phyloP scores from a whole-genome alignment of 2,797 vertebrate species.

The Furcifer pardalis region DNA sequence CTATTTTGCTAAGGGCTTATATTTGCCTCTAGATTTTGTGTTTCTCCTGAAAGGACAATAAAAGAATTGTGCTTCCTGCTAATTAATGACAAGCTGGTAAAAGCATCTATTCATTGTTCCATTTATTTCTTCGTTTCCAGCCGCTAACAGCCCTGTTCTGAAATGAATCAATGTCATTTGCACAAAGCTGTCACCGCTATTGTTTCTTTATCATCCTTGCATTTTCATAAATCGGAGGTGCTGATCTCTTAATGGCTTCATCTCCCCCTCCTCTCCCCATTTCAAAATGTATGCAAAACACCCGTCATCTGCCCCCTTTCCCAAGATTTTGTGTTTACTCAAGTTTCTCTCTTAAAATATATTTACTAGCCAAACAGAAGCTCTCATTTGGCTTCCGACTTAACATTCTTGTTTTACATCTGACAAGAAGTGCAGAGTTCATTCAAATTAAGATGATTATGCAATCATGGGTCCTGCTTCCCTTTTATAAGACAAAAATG shows the following conservation, averaged over 20 bases:
- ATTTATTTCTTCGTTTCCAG: conserved; percentile 87
- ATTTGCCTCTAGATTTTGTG: conserved; percentile 85
- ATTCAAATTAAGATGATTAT: too few relatives aligned
- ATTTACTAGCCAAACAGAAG: conserved; percentile 71
- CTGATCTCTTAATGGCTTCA: conserved; percentile 89
- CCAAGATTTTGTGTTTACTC: conserved; percentile 80
- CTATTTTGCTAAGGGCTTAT: conserved; percentile 77
- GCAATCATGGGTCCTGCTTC: too few relatives aligned
- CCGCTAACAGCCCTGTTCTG: conserved; percentile 82
- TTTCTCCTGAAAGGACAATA: conserved; percentile 87
- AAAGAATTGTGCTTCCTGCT: conserved; percentile 87
- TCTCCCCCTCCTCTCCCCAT: conserved; percentile 64
- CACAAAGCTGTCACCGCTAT: conserved; percentile 84
- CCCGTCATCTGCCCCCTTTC: conserved; percentile 72
- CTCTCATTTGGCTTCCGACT: conserved; percentile 64
- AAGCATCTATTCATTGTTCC: conserved; percentile 85
- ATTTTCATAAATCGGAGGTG: conserved; percentile 95
- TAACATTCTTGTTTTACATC: conserved; percentile 73
- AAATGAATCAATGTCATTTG: conserved; percentile 87
- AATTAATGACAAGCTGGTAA: conserved; percentile 91
- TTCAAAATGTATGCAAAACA: conserved; percentile 78
- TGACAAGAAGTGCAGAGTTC: conserved; percentile 54
- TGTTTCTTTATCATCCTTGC: conserved; percentile 91
- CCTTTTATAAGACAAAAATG: too few relatives aligned
- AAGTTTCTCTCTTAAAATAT: conserved; percentile 57